These are phyloP conservation scores for Argya squamiceps DNA, from an alignment of 2,797 vertebrate genomes.

Conservation along the genomic window DNA sequence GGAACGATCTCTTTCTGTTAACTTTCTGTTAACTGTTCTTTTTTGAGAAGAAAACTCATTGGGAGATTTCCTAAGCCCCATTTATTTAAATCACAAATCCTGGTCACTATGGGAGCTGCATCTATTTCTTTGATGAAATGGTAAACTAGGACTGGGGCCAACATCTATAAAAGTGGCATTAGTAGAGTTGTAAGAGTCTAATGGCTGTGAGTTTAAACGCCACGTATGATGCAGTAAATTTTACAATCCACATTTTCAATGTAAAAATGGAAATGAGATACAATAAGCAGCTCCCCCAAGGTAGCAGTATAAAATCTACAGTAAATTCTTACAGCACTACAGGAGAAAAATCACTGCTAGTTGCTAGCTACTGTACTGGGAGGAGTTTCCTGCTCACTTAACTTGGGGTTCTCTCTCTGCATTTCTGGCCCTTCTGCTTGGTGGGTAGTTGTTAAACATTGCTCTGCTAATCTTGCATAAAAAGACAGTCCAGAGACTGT, in stretches of 20 bases:
- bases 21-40: background rate
- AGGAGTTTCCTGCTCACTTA: background rate
- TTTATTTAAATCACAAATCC: slow-evolving; percentile 53
- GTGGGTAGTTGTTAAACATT: background rate
- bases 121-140: slow-evolving; percentile 65
- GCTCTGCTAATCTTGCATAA: background rate
- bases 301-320: slow-evolving; percentile 41
- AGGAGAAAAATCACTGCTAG: background rate
- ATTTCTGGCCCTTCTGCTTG: background rate
- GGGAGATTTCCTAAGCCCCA: slow-evolving; percentile 11
- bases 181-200: slow-evolving; percentile 68
- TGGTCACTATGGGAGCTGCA: slow-evolving; percentile 43
- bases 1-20: background rate
- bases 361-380: slow-evolving; percentile 7
- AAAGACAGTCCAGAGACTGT: background rate
- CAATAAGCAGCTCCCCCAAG: slow-evolving; percentile 47
- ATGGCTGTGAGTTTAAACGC: slow-evolving; percentile 57
- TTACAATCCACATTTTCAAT: slow-evolving; percentile 67
- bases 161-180: slow-evolving; percentile 68
- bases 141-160: slow-evolving; percentile 66
- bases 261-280: slow-evolving; percentile 69
- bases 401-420: background rate
- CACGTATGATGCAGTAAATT: slow-evolving; percentile 44
- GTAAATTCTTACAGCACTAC: slow-evolving; percentile 34
- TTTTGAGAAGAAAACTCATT: slow-evolving; percentile 3